Evolutionary conservation across 2,888 invertebrate genomes (phyloP), one percentile per base, ranked within the genome.

Genomic region (Trissonchulus latispiculum): DNA sequence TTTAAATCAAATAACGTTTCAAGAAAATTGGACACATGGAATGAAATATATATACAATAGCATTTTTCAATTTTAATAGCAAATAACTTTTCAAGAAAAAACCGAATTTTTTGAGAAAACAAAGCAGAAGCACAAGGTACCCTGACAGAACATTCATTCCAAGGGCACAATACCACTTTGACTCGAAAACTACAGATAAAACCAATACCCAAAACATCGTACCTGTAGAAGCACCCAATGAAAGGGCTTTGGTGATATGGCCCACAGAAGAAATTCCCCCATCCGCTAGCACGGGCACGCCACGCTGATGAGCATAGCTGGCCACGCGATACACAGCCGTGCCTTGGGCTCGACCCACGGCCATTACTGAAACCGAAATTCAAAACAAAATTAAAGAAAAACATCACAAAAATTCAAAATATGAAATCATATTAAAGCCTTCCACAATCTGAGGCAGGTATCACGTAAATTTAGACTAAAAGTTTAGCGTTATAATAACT

Each of bases 221-320:
- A 88, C 88, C 88, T 75, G 94, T 90, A 0, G 93, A 92, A 1
- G 95, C 95, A 37, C 96, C 96, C 62, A 96, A 85, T 23, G 95
- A 89, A 73, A 97, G 84, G 0, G 94, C 95, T 84, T 97, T 99
- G 1, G 93, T 92, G 80, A 96, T 93, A 82, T 97, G 96, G 0
- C 97, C 97, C 70, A 95, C 93, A 72, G 92, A 93, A 80, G 93
- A 92, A 76, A 99, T 93, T 3, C 99, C 99, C 77, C 99, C 99
- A 86, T 99, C 99, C 18, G 97, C 99, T 79, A 99, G 94, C 0
- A 97, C 90, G 1, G 99, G 99, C n/a, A 99, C 90, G 75, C 91
- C 91, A 83, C 90, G 92, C 77, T 89, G 87, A 68, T 89, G 87
- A 1, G 97, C 93, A 85, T 93, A 97, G 75, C 92, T 90, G 0